Evolutionary conservation across 92 coral and sea anemone species (phyloP).

Genomic region (Heteractis magnifica): DNA sequence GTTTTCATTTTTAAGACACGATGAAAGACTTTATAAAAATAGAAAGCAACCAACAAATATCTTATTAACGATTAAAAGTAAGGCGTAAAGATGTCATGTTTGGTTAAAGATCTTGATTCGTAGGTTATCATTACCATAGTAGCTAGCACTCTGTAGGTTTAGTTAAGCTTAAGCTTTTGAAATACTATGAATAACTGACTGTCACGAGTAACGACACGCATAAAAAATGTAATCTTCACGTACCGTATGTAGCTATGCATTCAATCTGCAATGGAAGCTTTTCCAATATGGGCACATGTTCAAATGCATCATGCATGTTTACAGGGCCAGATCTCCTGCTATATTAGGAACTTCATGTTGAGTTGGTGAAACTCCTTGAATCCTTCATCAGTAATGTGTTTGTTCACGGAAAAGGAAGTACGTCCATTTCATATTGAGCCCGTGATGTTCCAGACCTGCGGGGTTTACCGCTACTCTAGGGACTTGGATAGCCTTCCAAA

Average conservation of each 20-base stretch:
- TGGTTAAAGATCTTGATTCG: too few relatives aligned
- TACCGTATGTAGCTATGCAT: slow-evolving; percentile 97
- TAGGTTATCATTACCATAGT: too few relatives aligned
- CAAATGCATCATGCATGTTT: slow-evolving; percentile 99
- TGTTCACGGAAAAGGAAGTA: slow-evolving; percentile 18
- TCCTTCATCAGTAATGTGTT: slow-evolving; percentile 11
- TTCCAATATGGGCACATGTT: slow-evolving; percentile 94
- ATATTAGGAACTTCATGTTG: slow-evolving; percentile 25
- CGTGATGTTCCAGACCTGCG: slow-evolving; percentile 27
- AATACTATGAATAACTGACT: neutral
- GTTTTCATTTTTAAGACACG: neutral
- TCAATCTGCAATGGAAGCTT: slow-evolving; percentile 91
- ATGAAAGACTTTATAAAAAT: neutral
- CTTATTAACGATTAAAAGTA: neutral
- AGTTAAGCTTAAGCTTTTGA: too few relatives aligned
- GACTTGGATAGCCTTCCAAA: neutral
- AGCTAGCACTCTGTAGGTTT: too few relatives aligned
- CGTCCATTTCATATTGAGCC: slow-evolving; percentile 45
- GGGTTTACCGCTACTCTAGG: neutral
- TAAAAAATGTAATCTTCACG: neutral
- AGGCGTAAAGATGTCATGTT: too few relatives aligned
- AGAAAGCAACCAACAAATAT: neutral
- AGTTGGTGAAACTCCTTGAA: neutral
- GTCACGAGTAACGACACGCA: neutral
- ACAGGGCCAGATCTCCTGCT: slow-evolving; percentile 17